These are phyloP conservation scores for Empis livida DNA, from an alignment of 2,888 invertebrate species.

Conservation along the genomic window DNA sequence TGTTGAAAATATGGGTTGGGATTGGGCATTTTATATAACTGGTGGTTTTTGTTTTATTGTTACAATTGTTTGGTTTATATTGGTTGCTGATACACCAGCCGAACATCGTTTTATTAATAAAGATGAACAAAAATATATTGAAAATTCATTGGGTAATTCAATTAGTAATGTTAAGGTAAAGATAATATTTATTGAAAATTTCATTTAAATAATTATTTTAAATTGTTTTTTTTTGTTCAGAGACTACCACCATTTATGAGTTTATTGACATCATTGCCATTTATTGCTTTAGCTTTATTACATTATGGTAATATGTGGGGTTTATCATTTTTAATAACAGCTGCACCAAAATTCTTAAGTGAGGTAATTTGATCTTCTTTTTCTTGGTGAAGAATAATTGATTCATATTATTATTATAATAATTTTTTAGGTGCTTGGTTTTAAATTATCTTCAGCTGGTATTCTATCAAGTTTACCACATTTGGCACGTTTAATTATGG, in stretches of 20 bases:
- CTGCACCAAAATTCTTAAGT: conserved; percentile 62
- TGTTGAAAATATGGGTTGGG: conserved; percentile 51
- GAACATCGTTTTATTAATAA: conserved; percentile 48
- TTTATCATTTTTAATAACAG: conserved; percentile 60
- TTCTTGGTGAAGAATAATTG: too few relatives aligned
- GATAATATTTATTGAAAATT: too few relatives aligned
- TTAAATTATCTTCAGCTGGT: conserved; percentile 57
- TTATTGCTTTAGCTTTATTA: conserved; percentile 49
- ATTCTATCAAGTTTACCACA: conserved; percentile 57
- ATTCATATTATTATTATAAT: not conserved
- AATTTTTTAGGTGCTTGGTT: conserved; percentile 43
- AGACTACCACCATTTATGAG: conserved; percentile 50
- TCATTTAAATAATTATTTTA: not conserved
- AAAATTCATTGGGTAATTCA: conserved; percentile 41
- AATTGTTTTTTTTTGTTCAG: conserved; percentile 34
- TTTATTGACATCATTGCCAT: conserved; percentile 50
- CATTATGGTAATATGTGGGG: conserved; percentile 71
- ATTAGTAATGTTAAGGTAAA: conserved; percentile 34
- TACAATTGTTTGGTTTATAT: conserved; percentile 45
- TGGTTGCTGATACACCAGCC: conserved; percentile 50
- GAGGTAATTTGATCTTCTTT: conserved; percentile 29
- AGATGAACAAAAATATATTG: conserved; percentile 49
- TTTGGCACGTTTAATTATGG: conserved; percentile 51
- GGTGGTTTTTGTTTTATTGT: conserved; percentile 43
- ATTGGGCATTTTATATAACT: conserved; percentile 52